Conservation (phyloP, 2,113 vertebrate genomes). For the Trogon melanurus region DNA sequence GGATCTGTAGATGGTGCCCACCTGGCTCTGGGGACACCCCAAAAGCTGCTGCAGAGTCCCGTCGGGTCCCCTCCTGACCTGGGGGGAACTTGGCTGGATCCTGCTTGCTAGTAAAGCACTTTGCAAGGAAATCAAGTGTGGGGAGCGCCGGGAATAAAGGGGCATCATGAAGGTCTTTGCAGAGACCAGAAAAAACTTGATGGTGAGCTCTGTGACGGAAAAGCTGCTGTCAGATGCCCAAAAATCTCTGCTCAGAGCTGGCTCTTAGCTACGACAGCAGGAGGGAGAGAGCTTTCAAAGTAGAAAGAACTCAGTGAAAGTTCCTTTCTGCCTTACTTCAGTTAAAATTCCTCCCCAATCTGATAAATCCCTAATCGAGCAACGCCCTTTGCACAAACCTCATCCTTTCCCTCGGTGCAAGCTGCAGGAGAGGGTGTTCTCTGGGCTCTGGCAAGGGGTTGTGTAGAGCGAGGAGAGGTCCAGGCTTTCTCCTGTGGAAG, state of each 20-base stretch:
- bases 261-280: not conserved
- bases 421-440: not conserved
- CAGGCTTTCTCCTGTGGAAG: not conserved
- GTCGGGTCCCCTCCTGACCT: not conserved
- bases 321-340: not conserved
- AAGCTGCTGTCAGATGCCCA: not conserved
- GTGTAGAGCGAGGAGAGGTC: not conserved
- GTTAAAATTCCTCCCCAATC: not conserved
- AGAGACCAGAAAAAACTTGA: not conserved
- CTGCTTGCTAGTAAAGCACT: not conserved
- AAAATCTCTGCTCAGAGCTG: not conserved
- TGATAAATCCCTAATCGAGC: not conserved
- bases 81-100: not conserved
- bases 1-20: not conserved
- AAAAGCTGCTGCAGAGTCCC: not conserved
- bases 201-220: not conserved
- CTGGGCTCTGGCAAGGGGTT: not conserved
- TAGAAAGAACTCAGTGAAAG: not conserved
- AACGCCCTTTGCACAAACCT: accelerated
- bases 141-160: too few relatives aligned
- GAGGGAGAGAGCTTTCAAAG: not conserved
- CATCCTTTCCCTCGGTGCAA: not conserved
- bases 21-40: not conserved
- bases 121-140: not conserved
- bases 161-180: not conserved